phyloP scores from a whole-genome alignment of 2,888 invertebrate species.

The Noctua comes region DNA sequence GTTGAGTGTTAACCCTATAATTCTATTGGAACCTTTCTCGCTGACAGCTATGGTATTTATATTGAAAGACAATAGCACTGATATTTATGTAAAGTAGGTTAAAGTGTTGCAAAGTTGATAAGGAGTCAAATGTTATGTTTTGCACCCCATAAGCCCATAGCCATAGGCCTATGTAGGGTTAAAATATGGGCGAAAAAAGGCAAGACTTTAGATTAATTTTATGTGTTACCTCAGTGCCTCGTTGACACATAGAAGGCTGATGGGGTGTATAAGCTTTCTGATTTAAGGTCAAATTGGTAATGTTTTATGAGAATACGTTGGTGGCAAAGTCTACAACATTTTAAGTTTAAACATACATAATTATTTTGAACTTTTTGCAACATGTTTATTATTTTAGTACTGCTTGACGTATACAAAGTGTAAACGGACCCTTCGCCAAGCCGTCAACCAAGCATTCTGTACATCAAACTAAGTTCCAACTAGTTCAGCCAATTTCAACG shows the following conservation, averaged over 20 bases:
- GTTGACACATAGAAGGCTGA: conserved; percentile 27
- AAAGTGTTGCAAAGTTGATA: conserved; percentile 54
- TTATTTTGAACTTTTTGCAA: no score
- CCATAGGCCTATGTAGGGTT: background rate
- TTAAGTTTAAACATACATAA: background rate
- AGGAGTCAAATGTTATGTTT: conserved; percentile 32
- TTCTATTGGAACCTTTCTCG: conserved; percentile 37
- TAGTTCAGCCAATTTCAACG: no score
- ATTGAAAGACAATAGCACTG: conserved; percentile 57
- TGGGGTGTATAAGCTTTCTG: conserved; percentile 30
- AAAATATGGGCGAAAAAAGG: conserved; percentile 13
- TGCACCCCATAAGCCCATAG: conserved; percentile 34
- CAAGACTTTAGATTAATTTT: conserved; percentile 21
- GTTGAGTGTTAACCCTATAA: conserved; percentile 25
- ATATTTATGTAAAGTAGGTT: conserved; percentile 52
- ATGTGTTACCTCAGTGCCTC: background rate
- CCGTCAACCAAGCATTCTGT: no score
- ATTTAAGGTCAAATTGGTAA: conserved; percentile 30
- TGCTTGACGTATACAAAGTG: no score
- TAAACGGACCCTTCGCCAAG: no score
- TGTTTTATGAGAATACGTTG: conserved; percentile 37
- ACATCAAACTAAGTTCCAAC: no score
- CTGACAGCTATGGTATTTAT: conserved; percentile 59
- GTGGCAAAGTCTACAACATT: background rate
- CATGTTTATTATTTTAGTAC: no score